A percentile compares a stretch with the other conserved stretches of the same genome.
Evolutionary conservation across 2,888 invertebrate species (phyloP).

Genomic region (Tuberolachnus salignus): DNA sequence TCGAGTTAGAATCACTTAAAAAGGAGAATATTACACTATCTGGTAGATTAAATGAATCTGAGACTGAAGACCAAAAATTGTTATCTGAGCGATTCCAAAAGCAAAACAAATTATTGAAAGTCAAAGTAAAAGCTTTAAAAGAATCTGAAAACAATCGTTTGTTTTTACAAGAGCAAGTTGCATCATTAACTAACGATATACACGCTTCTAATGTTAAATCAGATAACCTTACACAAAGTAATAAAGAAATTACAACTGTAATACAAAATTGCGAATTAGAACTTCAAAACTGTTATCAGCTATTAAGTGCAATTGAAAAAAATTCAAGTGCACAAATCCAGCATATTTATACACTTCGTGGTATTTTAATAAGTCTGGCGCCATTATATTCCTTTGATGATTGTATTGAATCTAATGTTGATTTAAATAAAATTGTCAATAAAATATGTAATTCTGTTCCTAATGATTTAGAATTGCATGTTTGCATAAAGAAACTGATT

Average conservation of each 20-base stretch:
- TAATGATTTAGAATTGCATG: constrained; percentile 24
- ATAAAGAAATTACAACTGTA: constrained; percentile 5
- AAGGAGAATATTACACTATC: constrained; percentile 23
- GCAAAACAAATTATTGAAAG: constrained; percentile 73
- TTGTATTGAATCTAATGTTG: background rate
- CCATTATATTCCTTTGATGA: constrained; percentile 34
- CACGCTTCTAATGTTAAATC: constrained; percentile 8
- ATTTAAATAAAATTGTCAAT: background rate
- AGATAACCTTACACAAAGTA: constrained; percentile 2
- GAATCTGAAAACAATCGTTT: constrained; percentile 62
- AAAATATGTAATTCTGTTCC: background rate
- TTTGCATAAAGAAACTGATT: constrained; percentile 11
- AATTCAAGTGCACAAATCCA: constrained; percentile 33
- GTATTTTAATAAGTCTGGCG: constrained; percentile 14
- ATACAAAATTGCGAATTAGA: constrained; percentile 22
- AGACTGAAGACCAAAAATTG: constrained; percentile 64
- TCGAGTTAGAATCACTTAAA: constrained; percentile 7
- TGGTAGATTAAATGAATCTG: constrained; percentile 27
- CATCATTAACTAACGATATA: constrained; percentile 4
- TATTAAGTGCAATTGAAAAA: constrained; percentile 4
- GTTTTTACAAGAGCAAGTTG: constrained; percentile 24
- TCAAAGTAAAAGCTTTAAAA: constrained; percentile 77
- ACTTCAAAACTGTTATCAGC: constrained; percentile 28
- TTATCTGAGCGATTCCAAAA: constrained; percentile 79
- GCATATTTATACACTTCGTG: constrained; percentile 1